Conservation (phyloP, 2,113 vertebrate species). For the Phalacrocorax brasilianus region DNA sequence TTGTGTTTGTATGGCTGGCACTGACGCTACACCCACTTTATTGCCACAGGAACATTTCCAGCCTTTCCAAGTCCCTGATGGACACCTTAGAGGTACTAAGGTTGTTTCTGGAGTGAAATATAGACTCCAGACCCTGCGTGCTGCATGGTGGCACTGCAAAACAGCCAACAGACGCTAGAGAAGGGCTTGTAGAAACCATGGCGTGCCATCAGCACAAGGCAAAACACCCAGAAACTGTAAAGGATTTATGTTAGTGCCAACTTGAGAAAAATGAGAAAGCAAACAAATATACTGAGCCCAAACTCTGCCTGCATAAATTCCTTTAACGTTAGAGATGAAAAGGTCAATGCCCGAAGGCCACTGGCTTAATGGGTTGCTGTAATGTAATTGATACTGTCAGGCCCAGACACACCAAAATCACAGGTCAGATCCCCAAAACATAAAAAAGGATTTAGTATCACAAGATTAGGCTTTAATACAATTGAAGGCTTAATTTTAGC, state of each 20-base stretch:
- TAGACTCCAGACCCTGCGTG: neutral
- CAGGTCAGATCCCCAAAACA: constrained; percentile 8
- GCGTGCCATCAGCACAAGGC: neutral
- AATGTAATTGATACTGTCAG: constrained; percentile 20
- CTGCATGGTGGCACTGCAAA: neutral
- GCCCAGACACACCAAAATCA: neutral
- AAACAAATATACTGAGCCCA: neutral
- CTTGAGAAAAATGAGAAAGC: neutral
- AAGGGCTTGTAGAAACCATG: neutral
- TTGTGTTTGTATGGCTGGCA: neutral
- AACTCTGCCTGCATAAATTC: neutral
- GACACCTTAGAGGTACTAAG: fast-evolving
- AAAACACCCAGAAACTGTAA: neutral
- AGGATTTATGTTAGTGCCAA: neutral
- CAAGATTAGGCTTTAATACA: constrained; percentile 13
- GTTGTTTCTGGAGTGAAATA: neutral
- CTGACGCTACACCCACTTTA: neutral
- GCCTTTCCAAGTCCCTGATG: neutral
- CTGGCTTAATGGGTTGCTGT: neutral
- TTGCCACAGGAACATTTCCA: neutral
- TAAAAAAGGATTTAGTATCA: constrained; percentile 10
- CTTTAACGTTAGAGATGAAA: neutral
- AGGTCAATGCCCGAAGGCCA: constrained; percentile 19
- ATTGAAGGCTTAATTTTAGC: constrained; percentile 39
- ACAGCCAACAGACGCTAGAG: fast-evolving